Base-by-base conservation (phyloP, 2,797 vertebrate species). In the Microhierax caerulescens region DNA sequence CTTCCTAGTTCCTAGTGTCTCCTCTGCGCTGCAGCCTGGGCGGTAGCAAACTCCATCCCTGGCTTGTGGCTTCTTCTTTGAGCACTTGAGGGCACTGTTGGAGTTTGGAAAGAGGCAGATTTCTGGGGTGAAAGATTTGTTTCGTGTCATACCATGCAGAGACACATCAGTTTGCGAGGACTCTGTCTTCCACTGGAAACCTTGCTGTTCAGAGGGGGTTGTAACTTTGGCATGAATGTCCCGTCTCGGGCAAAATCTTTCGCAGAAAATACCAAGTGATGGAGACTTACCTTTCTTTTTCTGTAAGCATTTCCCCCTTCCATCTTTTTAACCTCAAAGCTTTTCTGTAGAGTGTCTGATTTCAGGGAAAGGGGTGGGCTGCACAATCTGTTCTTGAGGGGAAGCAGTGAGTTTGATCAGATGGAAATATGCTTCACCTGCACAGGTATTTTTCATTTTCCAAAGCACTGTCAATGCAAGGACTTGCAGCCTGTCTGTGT, bases 31-130 rank as follows among this genome's bases (percentile, higher is more conserved):
- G 2, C 54, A 65, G 81, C 54, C 61, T 59, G 65, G 61, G 54
- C 27, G 54, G 68, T 12, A 48, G 70, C 19, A 23, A 47, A 22
- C 57, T 85, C 39, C 34, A 8, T 28, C 41, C 34, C 32, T 30
- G 57, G 25, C 56, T 88, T 95, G 96, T 15, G 2, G 34, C 86
- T 69, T 76, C 92, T 87, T 36, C 47, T 85, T 6, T 37, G 63
- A 94, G 83, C 97, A 11, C 97, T 96, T 86, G 97, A 93, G 96
- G 96, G 96, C 97, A 96, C 91, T 97, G 94, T 96, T 96, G 97
- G 93, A 82, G 72, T 70, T 97, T 39, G 90, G 80, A 95, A 95
- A 67, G 74, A 73, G 54, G 47, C 50, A n/a, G 73, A 65, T 91
- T 43, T 23, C 30, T 25, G 50, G 37, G 13, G 17, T 32, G 88